phyloP scores from a whole-genome alignment of 2,888 invertebrate species.

The Serripes groenlandicus region DNA sequence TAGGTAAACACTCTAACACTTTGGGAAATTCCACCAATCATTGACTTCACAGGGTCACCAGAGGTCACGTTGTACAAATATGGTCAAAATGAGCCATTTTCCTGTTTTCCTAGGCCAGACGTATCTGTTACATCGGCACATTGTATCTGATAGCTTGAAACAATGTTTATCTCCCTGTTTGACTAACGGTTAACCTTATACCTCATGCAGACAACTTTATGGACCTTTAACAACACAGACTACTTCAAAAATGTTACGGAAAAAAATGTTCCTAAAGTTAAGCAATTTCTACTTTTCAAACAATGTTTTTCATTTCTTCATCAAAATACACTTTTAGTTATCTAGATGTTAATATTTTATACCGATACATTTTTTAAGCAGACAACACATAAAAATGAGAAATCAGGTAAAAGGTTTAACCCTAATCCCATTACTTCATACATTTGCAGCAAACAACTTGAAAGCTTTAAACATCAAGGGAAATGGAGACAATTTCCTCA shows the following conservation, averaged over 20 bases:
- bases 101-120: not conserved
- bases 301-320: not conserved
- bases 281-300: not conserved
- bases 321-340: no score
- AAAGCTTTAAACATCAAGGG: no score
- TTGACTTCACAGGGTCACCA: conserved; percentile 18
- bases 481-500: no score
- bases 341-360: no score
- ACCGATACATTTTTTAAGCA: no score
- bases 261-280: not conserved
- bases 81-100: conserved; percentile 33
- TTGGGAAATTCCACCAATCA: not conserved
- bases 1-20: not conserved
- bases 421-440: no score
- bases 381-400: no score
- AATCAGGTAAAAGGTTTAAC: no score
- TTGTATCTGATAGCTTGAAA: not conserved
- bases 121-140: not conserved
- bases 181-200: no score
- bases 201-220: not conserved
- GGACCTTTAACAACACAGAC: not conserved
- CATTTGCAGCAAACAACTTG: no score
- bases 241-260: not conserved
- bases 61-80: conserved; percentile 36
- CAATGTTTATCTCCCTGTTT: not conserved